Evolutionary conservation across 2,113 vertebrate genomes (phyloP).

Genomic region (Pygoscelis antarcticus): DNA sequence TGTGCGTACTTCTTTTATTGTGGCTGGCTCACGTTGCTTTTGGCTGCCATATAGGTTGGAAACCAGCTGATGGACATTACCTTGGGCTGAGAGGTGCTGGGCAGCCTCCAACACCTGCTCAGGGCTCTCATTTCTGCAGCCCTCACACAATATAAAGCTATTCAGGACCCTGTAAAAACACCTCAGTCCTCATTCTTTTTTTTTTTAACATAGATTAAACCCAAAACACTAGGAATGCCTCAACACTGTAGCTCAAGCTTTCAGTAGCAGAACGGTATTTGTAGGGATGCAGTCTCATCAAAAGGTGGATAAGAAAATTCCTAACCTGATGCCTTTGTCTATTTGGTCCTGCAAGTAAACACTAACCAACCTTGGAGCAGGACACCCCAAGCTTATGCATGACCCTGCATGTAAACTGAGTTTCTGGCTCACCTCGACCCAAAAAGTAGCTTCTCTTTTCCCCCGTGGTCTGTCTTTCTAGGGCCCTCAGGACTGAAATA

Average conservation of each 20-base stretch:
- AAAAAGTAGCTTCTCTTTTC: neutral
- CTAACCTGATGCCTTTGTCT: neutral
- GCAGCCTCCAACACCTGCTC: neutral
- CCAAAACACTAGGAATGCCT: neutral
- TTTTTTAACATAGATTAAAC: neutral
- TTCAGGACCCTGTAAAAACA: neutral
- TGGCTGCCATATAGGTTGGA: neutral
- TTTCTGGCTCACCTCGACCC: neutral
- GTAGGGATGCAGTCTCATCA: fast-evolving
- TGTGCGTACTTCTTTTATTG: fast-evolving
- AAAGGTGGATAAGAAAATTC: neutral
- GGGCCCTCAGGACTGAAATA: neutral
- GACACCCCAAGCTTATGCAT: neutral
- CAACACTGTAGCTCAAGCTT: neutral
- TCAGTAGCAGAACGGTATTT: neutral
- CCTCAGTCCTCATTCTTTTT: neutral
- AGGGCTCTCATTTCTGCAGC: neutral
- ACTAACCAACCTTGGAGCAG: neutral
- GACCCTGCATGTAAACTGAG: neutral
- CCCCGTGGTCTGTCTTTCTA: neutral
- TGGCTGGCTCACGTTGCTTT: neutral
- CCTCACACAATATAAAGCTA: neutral
- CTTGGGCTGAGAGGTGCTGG: neutral
- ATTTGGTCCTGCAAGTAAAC: neutral
- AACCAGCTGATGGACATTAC: neutral